Percentiles rank a stretch among this genome's conserved stretches.
These are phyloP conservation scores for Rhynchomys soricoides DNA, from an alignment of 2,113 vertebrate genomes.

Conservation along the genomic window DNA sequence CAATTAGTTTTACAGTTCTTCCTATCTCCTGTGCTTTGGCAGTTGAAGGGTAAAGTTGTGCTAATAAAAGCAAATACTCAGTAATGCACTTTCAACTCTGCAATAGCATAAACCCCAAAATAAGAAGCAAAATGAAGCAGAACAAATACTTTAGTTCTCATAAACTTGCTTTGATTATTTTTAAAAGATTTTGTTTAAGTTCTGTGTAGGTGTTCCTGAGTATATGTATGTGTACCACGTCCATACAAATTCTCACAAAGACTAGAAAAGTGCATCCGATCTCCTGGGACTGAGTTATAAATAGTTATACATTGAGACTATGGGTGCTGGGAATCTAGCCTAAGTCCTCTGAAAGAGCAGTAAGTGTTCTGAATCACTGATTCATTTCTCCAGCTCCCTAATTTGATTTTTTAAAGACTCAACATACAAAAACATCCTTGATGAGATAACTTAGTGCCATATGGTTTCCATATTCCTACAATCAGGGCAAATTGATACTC, in stretches of 20 bases:
- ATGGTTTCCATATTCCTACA: neutral
- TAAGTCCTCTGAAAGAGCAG: neutral
- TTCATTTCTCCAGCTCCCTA: neutral
- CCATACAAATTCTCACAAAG: neutral
- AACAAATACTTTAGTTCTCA: neutral
- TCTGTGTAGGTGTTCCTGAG: neutral
- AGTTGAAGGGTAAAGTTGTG: neutral
- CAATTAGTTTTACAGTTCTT: neutral
- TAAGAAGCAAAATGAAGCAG: conserved; percentile 6
- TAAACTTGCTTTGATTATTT: neutral
- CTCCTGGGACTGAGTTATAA: neutral
- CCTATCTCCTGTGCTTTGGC: neutral
- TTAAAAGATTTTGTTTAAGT: too few relatives aligned
- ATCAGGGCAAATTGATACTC: neutral
- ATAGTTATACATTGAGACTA: neutral
- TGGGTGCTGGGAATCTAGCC: neutral
- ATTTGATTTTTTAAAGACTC: conserved; percentile 34
- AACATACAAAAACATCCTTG: neutral
- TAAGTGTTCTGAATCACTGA: neutral
- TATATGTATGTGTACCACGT: neutral
- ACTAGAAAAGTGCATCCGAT: neutral
- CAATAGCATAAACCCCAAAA: neutral
- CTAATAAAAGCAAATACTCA: neutral
- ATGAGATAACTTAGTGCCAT: neutral
- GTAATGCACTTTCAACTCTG: neutral